phyloP scores from a whole-genome alignment of 1,140 invertebrate species.

The Platyura marginata region DNA sequence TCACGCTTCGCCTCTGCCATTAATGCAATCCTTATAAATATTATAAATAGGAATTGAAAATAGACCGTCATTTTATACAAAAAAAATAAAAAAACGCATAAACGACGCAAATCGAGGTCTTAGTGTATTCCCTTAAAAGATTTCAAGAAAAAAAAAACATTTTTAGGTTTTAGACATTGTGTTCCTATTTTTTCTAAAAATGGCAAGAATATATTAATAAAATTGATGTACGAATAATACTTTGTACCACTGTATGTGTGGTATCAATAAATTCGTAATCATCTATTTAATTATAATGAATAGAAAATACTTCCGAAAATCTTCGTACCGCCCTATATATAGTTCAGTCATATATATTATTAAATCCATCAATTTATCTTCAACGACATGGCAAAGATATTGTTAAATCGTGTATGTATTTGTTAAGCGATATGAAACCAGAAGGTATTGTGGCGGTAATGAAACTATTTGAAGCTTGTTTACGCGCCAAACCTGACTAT shows the following conservation, averaged over 20 bases:
- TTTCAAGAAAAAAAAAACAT: no score
- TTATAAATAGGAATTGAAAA: no score
- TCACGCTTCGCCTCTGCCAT: no score
- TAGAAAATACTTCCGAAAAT: slow-evolving; percentile 66
- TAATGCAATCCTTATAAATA: no score
- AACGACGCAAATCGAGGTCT: no score
- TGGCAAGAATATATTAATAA: slow-evolving; percentile 3
- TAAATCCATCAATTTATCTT: slow-evolving; percentile 63
- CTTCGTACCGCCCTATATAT: slow-evolving; percentile 58
- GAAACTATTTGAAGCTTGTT: slow-evolving; percentile 49
- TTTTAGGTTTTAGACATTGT: neutral
- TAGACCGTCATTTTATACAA: no score
- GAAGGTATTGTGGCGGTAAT: slow-evolving; percentile 61
- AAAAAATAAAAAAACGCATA: no score
- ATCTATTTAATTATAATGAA: no score
- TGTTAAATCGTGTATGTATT: slow-evolving; percentile 41
- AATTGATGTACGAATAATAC: no score
- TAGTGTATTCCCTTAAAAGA: no score
- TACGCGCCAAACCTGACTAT: slow-evolving; percentile 41
- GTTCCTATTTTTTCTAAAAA: slow-evolving; percentile 5
- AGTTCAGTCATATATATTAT: slow-evolving; percentile 64
- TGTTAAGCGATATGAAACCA: slow-evolving; percentile 57
- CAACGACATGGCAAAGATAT: slow-evolving; percentile 46
- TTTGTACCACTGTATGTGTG: no score
- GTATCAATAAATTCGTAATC: slow-evolving; percentile 6